Percentiles rank a stretch among this genome's conserved stretches.
These are phyloP conservation scores for Aethina tumida DNA, from an alignment of 1,140 invertebrate genomes.

Conservation along the genomic window DNA sequence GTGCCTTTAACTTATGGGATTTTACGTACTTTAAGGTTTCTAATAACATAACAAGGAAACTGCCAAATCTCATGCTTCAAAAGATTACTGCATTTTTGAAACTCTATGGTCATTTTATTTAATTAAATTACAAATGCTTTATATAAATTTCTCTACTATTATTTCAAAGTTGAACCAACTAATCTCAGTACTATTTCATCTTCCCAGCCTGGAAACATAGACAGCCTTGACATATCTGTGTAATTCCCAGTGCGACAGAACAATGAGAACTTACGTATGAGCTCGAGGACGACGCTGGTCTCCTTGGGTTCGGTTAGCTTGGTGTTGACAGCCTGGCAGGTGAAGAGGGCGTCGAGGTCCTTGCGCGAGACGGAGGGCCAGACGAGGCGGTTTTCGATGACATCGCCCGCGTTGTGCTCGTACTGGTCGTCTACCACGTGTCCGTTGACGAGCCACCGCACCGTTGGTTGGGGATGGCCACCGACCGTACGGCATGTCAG, in stretches of 20 bases:
- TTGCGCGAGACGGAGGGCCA: slow-evolving; percentile 61
- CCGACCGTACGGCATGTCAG: slow-evolving; percentile 55
- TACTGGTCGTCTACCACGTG: slow-evolving; percentile 66
- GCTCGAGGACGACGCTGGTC: slow-evolving; percentile 63
- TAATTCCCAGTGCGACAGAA: not conserved
- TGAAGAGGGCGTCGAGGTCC: slow-evolving; percentile 74
- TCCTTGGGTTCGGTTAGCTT: slow-evolving; percentile 65
- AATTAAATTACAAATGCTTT: too few relatives aligned
- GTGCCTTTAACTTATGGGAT: too few relatives aligned
- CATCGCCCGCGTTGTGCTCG: slow-evolving; percentile 69
- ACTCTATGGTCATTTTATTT: too few relatives aligned
- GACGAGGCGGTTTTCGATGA: slow-evolving; percentile 73
- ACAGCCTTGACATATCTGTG: too few relatives aligned
- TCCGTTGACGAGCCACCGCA: slow-evolving; percentile 65
- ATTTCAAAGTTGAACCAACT: too few relatives aligned
- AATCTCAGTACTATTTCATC: too few relatives aligned
- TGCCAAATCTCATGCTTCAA: too few relatives aligned
- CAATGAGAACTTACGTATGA: slow-evolving; percentile 61
- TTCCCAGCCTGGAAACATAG: not conserved
- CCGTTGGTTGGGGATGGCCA: slow-evolving; percentile 53
- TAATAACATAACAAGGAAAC: too few relatives aligned
- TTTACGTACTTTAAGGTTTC: too few relatives aligned
- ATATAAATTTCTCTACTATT: too few relatives aligned
- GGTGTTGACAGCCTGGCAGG: slow-evolving; percentile 76
- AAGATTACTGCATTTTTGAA: too few relatives aligned